phyloP scores from a whole-genome alignment of 2,113 vertebrate species.

The Henicopernis longicauda region DNA sequence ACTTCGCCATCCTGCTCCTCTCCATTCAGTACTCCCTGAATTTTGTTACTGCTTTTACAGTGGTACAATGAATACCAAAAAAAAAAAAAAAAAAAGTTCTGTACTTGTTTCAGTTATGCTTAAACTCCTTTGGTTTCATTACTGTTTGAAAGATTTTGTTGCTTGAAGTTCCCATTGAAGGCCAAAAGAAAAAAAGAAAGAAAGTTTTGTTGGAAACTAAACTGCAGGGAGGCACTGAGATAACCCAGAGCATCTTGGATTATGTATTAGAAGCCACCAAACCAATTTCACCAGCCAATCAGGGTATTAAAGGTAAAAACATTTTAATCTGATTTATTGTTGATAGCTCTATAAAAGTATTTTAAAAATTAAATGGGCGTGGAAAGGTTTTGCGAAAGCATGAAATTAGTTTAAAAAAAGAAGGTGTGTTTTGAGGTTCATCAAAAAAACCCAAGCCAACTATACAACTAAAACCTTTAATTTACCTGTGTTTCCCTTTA shows the following conservation, averaged over 20 bases:
- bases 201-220: conserved; percentile 92
- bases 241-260: conserved; percentile 90
- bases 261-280: conserved; percentile 91
- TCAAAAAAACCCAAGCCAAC: background rate
- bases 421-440: background rate
- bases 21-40: background rate
- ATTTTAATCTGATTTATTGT: background rate
- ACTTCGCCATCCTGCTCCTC: background rate
- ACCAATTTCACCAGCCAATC: conserved; percentile 90
- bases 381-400: background rate
- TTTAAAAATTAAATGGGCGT: background rate
- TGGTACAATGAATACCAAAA: background rate
- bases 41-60: background rate
- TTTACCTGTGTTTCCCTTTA: background rate
- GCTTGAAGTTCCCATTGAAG: conserved; percentile 93
- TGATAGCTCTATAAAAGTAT: background rate
- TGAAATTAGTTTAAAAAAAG: background rate
- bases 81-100: background rate
- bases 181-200: conserved; percentile 95
- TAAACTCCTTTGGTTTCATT: background rate
- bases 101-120: background rate
- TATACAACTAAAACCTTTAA: background rate
- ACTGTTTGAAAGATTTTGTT: conserved; percentile 85
- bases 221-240: conserved; percentile 82
- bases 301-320: conserved; percentile 89